phyloP scores from a whole-genome alignment of 2,113 vertebrate genomes.

The Dascyllus trimaculatus region DNA sequence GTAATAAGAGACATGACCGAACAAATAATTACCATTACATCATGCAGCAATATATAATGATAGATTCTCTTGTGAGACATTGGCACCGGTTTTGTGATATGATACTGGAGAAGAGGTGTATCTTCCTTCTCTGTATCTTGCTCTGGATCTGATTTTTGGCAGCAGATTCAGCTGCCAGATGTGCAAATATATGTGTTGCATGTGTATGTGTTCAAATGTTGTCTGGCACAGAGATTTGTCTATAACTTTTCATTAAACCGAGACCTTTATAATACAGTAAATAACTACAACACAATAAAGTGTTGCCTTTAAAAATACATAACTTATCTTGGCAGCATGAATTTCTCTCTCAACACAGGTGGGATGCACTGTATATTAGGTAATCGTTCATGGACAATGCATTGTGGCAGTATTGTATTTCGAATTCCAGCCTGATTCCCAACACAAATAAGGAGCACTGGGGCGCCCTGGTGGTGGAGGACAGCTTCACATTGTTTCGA shows the following conservation, averaged over 20 bases:
- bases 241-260: constrained; percentile 33
- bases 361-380: background rate
- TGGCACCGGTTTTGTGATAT: background rate
- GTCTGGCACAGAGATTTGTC: constrained; percentile 5
- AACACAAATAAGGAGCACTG: constrained; percentile 1
- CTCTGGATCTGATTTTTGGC: constrained; percentile 28
- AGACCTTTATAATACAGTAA: constrained; percentile 30
- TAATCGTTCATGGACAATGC: background rate
- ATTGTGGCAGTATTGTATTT: background rate
- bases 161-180: constrained; percentile 33
- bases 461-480: constrained; percentile 8
- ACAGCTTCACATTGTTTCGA: constrained; percentile 7
- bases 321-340: background rate
- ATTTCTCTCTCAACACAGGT: constrained; percentile 10
- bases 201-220: constrained; percentile 31
- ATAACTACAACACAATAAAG: constrained; percentile 5
- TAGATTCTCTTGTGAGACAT: background rate
- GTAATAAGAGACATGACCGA: background rate
- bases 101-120: constrained; percentile 4
- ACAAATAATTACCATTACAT: background rate
- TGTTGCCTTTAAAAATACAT: background rate
- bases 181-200: background rate
- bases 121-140: background rate
- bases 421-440: constrained; percentile 10
- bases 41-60: background rate